These are phyloP conservation scores for Spongilla lacustris DNA, from an alignment of 37 sponge, comb jelly and placozoan genomes.

Conservation along the genomic window DNA sequence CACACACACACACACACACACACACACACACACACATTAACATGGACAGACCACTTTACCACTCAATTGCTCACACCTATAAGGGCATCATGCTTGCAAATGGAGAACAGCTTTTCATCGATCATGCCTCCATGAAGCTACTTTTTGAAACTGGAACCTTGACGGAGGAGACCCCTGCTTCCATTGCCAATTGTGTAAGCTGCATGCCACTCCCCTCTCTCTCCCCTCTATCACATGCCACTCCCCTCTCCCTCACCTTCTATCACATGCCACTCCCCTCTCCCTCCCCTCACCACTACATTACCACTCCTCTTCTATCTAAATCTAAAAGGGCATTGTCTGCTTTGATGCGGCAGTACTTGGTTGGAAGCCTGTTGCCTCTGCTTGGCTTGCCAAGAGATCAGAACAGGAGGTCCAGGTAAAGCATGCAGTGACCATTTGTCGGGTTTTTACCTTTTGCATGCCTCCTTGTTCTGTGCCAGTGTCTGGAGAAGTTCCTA, in stretches of 20 bases:
- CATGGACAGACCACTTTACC: background rate
- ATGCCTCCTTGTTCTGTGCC: no score
- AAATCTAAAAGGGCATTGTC: constrained; percentile 85
- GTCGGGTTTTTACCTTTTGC: no score
- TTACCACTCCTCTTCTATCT: background rate
- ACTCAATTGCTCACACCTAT: background rate
- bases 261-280: no score
- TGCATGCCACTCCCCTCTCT: background rate
- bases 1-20: no score
- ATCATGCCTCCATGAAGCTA: constrained; percentile 51
- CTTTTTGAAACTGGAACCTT: constrained; percentile 82
- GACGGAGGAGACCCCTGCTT: constrained; percentile 58
- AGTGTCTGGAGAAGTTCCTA: constrained; percentile 49
- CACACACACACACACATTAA: background rate
- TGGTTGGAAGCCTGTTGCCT: constrained; percentile 78
- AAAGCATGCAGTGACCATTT: constrained; percentile 10
- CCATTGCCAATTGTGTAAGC: constrained; percentile 58
- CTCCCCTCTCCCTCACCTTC: no score
- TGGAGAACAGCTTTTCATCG: constrained; percentile 74
- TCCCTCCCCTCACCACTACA: background rate
- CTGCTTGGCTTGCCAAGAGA: constrained; percentile 69
- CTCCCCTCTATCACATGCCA: no score
- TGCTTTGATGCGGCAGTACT: constrained; percentile 74
- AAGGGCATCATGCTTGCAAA: constrained; percentile 53
- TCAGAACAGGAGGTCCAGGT: constrained; percentile 59